Percentiles rank a stretch among this genome's conserved stretches.
These are phyloP conservation scores for Cylas formicarius DNA, from an alignment of 1,140 invertebrate species.

Conservation along the genomic window DNA sequence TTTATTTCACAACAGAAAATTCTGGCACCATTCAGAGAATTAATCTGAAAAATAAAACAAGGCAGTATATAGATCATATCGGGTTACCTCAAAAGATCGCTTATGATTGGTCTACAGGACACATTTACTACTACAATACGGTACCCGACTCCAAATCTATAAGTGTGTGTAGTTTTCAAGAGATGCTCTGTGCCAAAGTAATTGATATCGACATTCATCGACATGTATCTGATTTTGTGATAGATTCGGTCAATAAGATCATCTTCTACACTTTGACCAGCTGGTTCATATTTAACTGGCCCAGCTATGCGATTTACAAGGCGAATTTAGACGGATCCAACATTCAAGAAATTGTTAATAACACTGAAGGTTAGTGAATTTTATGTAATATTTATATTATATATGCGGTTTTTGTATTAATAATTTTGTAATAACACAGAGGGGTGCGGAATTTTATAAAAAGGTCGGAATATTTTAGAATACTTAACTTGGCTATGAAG, in stretches of 20 bases:
- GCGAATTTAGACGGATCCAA: conserved; percentile 59
- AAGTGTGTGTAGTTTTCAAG: conserved; percentile 50
- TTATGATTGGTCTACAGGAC: conserved; percentile 66
- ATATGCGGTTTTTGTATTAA: no score
- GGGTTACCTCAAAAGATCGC: conserved; percentile 56
- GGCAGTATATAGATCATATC: conserved; percentile 26
- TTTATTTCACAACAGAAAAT: conserved; percentile 43
- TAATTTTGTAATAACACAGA: no score
- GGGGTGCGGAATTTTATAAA: no score
- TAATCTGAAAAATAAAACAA: conserved; percentile 22
- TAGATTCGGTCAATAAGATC: conserved; percentile 46
- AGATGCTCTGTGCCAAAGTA: conserved; percentile 50
- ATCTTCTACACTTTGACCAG: conserved; percentile 52
- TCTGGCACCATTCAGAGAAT: conserved; percentile 35
- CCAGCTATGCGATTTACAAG: conserved; percentile 50
- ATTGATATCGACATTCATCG: conserved; percentile 57
- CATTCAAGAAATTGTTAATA: conserved; percentile 36
- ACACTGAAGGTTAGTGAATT: conserved; percentile 20
- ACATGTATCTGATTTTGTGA: conserved; percentile 44
- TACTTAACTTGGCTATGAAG: no score
- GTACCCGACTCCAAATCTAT: conserved; percentile 41
- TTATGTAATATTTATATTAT: conserved; percentile 25
- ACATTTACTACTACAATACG: conserved; percentile 69
- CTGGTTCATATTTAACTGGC: conserved; percentile 39
- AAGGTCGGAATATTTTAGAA: no score